Evolutionary conservation across 2,113 vertebrate genomes (phyloP), one percentile per base, ranked within the genome.

Genomic region (Helogale parvula): DNA sequence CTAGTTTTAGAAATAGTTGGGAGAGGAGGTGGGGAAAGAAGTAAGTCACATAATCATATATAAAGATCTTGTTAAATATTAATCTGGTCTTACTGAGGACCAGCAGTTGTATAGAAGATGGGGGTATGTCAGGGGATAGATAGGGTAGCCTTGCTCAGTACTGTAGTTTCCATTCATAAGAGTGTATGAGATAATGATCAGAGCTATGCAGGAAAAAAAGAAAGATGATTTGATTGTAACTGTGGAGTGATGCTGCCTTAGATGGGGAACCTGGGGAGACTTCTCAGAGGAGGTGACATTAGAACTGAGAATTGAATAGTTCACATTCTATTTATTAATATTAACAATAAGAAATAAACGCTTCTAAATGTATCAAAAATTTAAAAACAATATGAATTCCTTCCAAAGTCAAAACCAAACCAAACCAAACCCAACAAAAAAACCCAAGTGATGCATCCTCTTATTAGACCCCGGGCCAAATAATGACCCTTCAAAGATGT

Each of bases 1-100:
- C 47, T 31, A 68, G 3, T 92, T 95, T 76, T 82, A 92, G 27
- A 85, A 95, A 77, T 96, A 97, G 65, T 66, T 50, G 13, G 25
- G 16, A 86, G 69, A 92, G 12, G 16, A 89, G 21, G 19, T 79
- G 0, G 1, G 52, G 60, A 87, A 93, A 47, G 29, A 97, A 63
- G 35, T 81, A 45, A 92, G n/a, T 74, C 13, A 41, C 5, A 31
- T 60, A 90, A 69, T 50, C n/a, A 54, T 88, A 72, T 50, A 27
- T 9, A 14, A 66, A 71, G 65, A 89, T 93, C 2, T 41, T 82
- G 65, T 68, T 95, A 94, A 91, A 19, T 88, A 69, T 52, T 23
- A 69, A n/a, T 60, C 91, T 31, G 45, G 7, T 81, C 47, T 31
- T 66, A 17, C 8, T 85, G 33, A 82, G 45, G 25, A n/a, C 33